Base-by-base conservation (phyloP, 1,140 invertebrate genomes). In the Anadara kagoshimensis region DNA sequence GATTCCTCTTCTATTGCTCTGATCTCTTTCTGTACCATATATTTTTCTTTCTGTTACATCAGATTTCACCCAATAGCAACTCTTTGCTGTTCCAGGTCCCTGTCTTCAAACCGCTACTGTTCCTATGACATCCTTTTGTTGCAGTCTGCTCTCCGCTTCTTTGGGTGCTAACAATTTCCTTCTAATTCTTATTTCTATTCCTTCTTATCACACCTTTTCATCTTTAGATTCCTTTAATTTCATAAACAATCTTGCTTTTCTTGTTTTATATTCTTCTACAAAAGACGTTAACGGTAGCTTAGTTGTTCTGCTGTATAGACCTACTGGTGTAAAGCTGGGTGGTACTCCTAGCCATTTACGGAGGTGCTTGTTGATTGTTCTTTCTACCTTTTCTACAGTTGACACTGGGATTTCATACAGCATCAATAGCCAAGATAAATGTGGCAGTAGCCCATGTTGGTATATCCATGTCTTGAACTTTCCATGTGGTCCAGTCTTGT, bases 391-490 rank as follows among this genome's bases (percentile, higher is more conserved):
- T 45, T 70, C 67, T 2, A 69, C 49, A 49, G 29, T 70, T 36
- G 57, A 43, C 1, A 62, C 24, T 18, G 75, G 12, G 14, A n/a
- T n/a, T n/a, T n/a, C n/a, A n/a, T n/a, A n/a, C n/a, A n/a, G n/a
- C n/a, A n/a, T n/a, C n/a, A n/a, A n/a, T n/a, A n/a, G n/a, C n/a
- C n/a, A n/a, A n/a, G n/a, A n/a, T n/a, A n/a, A n/a, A n/a, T n/a
- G n/a, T 29, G 18, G 26, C 16, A 74, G 16, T 18, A 68, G 20
- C 5, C 56, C 72, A 20, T 74, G 22, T 36, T 68, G 66, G 56
- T 66, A 78, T 0, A 69, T 43, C 54, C 67, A 74, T n/a, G 70
- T 54, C 44, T 74, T 74, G 41, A 62, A 74, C 45, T 67, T 66
- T 41, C 66, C 57, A 5, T 44, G 66, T 22, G 54, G 59, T 11